A percentile compares a stretch with the other conserved stretches of the same genome.
Conservation (phyloP, 2,888 invertebrate genomes). For the Brachynemurus nebulosus region DNA sequence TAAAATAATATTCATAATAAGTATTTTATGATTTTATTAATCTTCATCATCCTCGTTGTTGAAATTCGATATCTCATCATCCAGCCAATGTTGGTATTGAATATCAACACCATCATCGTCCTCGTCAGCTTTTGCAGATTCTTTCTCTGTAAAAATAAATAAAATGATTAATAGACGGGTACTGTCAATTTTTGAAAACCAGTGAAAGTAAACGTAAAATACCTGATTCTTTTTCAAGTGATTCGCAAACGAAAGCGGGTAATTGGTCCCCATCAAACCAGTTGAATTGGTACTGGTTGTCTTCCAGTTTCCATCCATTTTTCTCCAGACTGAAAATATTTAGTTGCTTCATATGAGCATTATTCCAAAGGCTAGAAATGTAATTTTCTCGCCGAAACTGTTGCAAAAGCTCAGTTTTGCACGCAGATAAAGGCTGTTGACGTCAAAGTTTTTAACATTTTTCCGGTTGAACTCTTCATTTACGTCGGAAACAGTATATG, state of each 20-base stretch:
- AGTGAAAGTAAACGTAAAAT: neutral
- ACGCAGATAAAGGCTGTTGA: conserved; percentile 20
- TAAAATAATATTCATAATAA: neutral
- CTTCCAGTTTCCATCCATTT: conserved; percentile 13
- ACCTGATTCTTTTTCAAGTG: neutral
- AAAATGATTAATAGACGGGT: neutral
- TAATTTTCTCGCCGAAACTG: conserved; percentile 14
- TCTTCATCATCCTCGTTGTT: neutral
- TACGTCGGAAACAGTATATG: neutral
- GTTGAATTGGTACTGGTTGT: neutral
- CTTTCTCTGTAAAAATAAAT: conserved; percentile 2
- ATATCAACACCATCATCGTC: neutral
- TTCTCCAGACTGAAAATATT: conserved; percentile 14
- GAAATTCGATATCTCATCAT: conserved; percentile 5
- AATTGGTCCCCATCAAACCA: neutral
- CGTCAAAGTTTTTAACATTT: conserved; percentile 9
- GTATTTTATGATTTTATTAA: neutral
- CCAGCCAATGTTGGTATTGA: neutral
- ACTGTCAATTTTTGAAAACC: neutral
- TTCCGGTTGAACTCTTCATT: conserved; percentile 14
- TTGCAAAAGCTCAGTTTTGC: conserved; percentile 18
- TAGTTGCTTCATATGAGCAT: conserved; percentile 15
- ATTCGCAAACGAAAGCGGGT: neutral
- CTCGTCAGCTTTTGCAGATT: neutral
- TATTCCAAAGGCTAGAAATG: conserved; percentile 18